Conservation (phyloP, 2,888 invertebrate genomes). For the Phoenoteleia sp. region DNA sequence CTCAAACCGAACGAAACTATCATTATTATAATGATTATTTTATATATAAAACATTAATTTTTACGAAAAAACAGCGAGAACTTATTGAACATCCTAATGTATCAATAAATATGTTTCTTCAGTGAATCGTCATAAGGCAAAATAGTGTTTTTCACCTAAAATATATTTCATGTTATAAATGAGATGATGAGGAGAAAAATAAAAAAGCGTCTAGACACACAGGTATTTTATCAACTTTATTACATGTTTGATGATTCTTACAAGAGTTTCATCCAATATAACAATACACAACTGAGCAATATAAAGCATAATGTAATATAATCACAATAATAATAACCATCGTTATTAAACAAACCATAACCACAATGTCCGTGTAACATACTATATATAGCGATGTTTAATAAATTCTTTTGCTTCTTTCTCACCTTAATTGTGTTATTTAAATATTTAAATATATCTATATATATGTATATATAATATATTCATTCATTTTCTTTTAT, state of each 20-base stretch:
- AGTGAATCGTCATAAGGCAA: no score
- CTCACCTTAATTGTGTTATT: constrained; percentile 23
- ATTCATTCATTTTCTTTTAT: constrained; percentile 52
- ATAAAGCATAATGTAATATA: constrained; percentile 81
- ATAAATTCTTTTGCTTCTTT: constrained; percentile 25
- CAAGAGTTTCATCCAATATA: constrained; percentile 73
- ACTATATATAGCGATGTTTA: constrained; percentile 46
- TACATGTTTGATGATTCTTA: constrained; percentile 70
- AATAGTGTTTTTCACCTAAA: no score
- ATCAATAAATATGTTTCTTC: no score
- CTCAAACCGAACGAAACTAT: no score
- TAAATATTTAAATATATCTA: constrained; percentile 59
- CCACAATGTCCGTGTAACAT: constrained; percentile 30
- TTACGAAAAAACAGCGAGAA: no score
- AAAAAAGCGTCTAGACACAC: no score
- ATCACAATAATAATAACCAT: constrained; percentile 70
- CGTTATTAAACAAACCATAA: constrained; percentile 76
- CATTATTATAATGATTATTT: no score
- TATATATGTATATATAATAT: constrained; percentile 64
- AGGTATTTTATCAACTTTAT: constrained; percentile 72
- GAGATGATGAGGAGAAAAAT: no score
- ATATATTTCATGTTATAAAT: no score
- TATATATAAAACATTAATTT: no score
- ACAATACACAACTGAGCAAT: constrained; percentile 85
- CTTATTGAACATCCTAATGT: no score